Percentiles rank a stretch among this genome's conserved stretches.
Evolutionary conservation across 2,113 vertebrate genomes (phyloP).

Genomic region (Misgurnus anguillicaudatus): DNA sequence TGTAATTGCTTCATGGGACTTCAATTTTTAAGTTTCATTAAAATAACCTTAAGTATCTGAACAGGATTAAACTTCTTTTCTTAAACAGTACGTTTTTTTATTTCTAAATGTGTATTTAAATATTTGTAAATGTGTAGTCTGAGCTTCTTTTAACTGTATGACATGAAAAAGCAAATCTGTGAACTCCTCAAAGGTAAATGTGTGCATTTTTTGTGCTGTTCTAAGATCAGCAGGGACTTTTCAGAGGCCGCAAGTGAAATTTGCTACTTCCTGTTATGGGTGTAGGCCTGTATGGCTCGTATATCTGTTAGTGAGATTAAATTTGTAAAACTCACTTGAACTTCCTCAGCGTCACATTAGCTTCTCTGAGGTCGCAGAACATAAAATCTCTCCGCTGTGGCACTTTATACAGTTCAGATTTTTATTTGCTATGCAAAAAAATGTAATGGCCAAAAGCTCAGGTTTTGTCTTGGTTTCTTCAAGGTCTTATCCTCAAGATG

Average conservation of each 20-base stretch:
- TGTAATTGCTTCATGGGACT: slow-evolving; percentile 9
- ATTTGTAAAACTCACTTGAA: not conserved
- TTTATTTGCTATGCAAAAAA: not conserved
- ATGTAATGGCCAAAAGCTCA: not conserved
- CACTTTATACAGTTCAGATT: not conserved
- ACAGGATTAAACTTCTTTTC: not conserved
- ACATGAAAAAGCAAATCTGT: not conserved
- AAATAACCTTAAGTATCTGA: not conserved
- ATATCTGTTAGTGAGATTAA: slow-evolving; percentile 11
- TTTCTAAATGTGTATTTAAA: no score
- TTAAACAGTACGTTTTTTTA: not conserved
- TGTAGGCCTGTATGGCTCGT: slow-evolving; percentile 2
- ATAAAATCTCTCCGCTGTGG: not conserved
- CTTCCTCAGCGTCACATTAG: not conserved
- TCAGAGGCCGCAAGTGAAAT: slow-evolving; percentile 4
- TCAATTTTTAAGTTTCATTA: not conserved
- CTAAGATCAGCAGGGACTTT: not conserved
- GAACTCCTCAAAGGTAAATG: not conserved
- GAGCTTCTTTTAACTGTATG: not conserved
- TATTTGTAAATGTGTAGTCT: no score
- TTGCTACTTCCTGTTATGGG: slow-evolving; percentile 25
- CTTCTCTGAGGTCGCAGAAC: not conserved
- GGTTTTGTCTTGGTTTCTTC: not conserved
- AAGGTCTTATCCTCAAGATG: not conserved
- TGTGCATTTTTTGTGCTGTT: not conserved